A percentile compares a stretch with the other conserved stretches of the same genome.
phyloP scores from a whole-genome alignment of 2,113 vertebrate genomes.

The Rhinopithecus roxellana region DNA sequence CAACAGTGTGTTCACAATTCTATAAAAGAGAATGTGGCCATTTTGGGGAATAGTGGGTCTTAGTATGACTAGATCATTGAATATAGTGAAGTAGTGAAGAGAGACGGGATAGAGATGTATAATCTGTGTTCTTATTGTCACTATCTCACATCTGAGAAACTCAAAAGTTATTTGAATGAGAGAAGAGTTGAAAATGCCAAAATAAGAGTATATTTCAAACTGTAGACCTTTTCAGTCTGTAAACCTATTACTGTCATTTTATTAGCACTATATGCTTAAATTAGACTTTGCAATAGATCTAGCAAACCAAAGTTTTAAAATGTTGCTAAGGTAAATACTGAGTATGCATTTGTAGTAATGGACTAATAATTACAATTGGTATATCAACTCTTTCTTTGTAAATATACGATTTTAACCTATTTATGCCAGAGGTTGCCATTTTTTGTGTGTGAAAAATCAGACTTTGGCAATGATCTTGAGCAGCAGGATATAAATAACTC shows the following conservation, averaged over 20 bases:
- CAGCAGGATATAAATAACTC: no score
- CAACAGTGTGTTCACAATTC: not conserved
- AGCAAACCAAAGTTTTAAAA: constrained; percentile 42
- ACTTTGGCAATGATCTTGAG: no score
- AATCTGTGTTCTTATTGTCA: not conserved
- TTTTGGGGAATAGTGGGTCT: not conserved
- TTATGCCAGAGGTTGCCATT: not conserved
- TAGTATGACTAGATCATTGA: not conserved
- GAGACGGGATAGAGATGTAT: not conserved
- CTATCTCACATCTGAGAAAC: not conserved
- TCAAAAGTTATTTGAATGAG: not conserved
- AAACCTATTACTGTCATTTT: not conserved
- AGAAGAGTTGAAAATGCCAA: not conserved
- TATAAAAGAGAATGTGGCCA: not conserved
- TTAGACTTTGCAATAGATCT: not conserved
- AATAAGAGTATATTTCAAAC: not conserved
- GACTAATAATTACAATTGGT: not conserved
- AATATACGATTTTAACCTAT: not conserved
- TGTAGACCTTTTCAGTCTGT: not conserved
- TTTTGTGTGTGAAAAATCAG: no score
- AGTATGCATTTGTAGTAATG: not conserved
- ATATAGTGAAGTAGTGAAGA: not conserved
- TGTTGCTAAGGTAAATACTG: not conserved
- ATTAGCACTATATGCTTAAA: not conserved
- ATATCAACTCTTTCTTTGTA: not conserved